Percentiles rank a stretch among this genome's conserved stretches.
Conservation (phyloP, 2,888 invertebrate genomes). For the Pseudanteris insignis region DNA sequence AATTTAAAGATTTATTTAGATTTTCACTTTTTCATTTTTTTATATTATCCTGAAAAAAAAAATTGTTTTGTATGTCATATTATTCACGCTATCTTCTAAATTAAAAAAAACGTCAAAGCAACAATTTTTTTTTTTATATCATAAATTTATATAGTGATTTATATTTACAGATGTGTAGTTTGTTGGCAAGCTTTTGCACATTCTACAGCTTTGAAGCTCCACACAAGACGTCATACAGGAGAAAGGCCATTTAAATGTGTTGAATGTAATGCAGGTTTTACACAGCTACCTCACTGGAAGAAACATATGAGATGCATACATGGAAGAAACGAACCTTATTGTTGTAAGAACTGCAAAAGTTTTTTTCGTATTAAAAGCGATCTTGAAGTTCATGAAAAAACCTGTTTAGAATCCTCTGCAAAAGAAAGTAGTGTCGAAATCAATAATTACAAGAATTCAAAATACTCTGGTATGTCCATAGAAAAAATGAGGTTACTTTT, state of each 20-base stretch:
- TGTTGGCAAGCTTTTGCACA: slow-evolving; percentile 84
- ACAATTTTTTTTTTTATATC: too few species aligned
- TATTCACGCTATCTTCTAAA: too few species aligned
- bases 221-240: slow-evolving; percentile 84
- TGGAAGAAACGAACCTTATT: slow-evolving; percentile 80
- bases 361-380: slow-evolving; percentile 82
- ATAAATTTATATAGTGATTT: too few species aligned
- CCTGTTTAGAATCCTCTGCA: slow-evolving; percentile 49
- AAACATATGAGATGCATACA: slow-evolving; percentile 89
- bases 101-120: too few species aligned
- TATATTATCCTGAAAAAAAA: too few species aligned
- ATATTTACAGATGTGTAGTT: slow-evolving; percentile 77
- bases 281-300: slow-evolving; percentile 86
- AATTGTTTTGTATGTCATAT: too few species aligned
- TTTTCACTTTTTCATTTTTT: too few species aligned
- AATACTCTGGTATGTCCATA: slow-evolving; percentile 71
- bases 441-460: slow-evolving; percentile 53
- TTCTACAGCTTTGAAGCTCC: slow-evolving; percentile 84
- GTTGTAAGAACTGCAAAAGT: slow-evolving; percentile 76
- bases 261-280: slow-evolving; percentile 74
- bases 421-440: slow-evolving; percentile 36
- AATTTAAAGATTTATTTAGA: too few species aligned
- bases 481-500: slow-evolving; percentile 82
- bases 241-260: slow-evolving; percentile 83
- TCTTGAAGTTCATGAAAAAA: slow-evolving; percentile 73